Conservation (phyloP, 2,113 vertebrate species). For the Accipiter virgatus region DNA sequence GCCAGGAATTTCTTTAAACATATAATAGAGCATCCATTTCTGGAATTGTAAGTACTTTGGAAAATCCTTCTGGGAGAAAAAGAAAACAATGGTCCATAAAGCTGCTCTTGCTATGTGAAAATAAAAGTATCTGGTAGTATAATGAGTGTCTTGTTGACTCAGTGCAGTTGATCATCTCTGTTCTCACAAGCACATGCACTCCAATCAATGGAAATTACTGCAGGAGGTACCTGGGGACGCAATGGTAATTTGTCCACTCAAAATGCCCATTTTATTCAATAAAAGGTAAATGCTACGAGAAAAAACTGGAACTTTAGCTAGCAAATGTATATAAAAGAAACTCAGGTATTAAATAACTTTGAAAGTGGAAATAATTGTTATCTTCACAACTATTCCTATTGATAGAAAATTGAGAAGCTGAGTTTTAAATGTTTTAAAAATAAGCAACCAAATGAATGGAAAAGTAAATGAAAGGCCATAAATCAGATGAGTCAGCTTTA, state of each 20-base stretch:
- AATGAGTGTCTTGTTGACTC: conserved; percentile 29
- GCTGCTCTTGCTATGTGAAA: neutral
- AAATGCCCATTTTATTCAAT: neutral
- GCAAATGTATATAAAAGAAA: neutral
- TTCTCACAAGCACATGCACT: neutral
- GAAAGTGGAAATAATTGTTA: neutral
- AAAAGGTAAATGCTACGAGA: neutral
- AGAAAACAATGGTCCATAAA: neutral
- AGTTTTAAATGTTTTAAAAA: neutral
- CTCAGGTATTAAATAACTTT: neutral
- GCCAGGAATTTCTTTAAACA: neutral
- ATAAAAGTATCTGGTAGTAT: conserved; percentile 34
- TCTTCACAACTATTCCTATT: neutral
- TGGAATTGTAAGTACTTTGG: neutral
- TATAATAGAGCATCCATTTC: neutral
- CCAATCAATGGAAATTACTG: conserved; percentile 21
- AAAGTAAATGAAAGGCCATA: neutral
- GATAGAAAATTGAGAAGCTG: neutral
- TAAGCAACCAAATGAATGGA: neutral
- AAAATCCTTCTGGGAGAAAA: conserved; percentile 21
- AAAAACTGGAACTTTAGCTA: neutral
- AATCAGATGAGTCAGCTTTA: neutral
- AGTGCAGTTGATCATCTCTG: conserved; percentile 6
- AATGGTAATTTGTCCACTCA: neutral
- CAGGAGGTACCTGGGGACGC: neutral